These are phyloP conservation scores for Okapia johnstoni DNA, from an alignment of 2,113 vertebrate genomes.

Conservation along the genomic window DNA sequence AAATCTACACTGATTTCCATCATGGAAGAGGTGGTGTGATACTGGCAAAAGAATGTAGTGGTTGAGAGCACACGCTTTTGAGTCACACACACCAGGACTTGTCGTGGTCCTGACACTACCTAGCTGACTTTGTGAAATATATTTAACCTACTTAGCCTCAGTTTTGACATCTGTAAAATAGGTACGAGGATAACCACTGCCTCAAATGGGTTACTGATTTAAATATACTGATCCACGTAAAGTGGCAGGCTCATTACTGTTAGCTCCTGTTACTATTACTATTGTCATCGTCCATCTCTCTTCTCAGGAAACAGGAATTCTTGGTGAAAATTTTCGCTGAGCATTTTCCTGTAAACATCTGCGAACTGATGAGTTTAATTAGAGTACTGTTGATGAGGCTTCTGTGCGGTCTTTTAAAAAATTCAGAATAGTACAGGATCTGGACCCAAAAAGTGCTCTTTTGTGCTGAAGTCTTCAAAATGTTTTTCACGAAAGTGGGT, in stretches of 20 bases:
- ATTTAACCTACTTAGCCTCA: background rate
- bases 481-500: conserved; percentile 38
- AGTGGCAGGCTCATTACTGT: background rate
- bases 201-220: background rate
- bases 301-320: conserved; percentile 58
- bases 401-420: conserved; percentile 55
- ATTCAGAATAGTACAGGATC: conserved; percentile 36
- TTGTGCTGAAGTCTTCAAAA: conserved; percentile 52
- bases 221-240: background rate
- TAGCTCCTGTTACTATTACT: background rate
- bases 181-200: background rate
- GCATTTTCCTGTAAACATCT: conserved; percentile 57
- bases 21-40: background rate
- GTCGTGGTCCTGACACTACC: background rate
- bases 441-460: conserved; percentile 44
- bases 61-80: background rate
- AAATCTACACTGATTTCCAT: background rate
- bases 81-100: background rate
- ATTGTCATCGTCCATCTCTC: background rate
- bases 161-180: conserved; percentile 5
- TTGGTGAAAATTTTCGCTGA: conserved; percentile 49
- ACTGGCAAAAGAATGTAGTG: background rate
- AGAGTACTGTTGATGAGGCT: conserved; percentile 41
- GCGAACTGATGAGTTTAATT: conserved; percentile 62
- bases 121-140: background rate